phyloP scores from a whole-genome alignment of 2,888 invertebrate genomes.

The Gastrophysa polygoni region DNA sequence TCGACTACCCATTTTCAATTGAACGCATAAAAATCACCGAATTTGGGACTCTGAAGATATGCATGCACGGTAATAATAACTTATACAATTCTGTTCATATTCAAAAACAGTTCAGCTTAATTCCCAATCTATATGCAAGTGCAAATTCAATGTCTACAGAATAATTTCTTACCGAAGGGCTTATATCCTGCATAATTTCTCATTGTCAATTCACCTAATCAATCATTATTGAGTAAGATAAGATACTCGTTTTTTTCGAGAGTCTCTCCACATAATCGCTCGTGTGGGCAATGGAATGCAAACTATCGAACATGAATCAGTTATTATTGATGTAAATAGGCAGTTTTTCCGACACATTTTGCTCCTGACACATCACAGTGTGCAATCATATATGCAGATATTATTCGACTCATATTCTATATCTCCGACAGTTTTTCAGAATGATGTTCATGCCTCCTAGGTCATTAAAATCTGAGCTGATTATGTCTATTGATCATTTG shows the following conservation, averaged over 20 bases:
- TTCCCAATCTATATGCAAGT: not conserved
- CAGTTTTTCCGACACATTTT: not conserved
- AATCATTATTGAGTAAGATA: not conserved
- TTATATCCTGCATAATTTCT: not conserved
- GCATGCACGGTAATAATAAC: too few relatives aligned
- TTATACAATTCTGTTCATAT: too few relatives aligned
- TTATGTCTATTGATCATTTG: too few relatives aligned
- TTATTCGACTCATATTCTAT: not conserved
- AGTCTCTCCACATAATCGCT: not conserved
- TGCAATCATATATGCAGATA: not conserved
- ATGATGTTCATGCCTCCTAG: too few relatives aligned
- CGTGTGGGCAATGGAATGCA: not conserved
- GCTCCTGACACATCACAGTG: not conserved
- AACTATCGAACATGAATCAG: not conserved
- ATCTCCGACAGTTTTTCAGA: too few relatives aligned
- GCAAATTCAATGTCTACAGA: not conserved
- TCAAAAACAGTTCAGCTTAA: not conserved
- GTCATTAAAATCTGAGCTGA: too few relatives aligned
- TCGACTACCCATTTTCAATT: too few relatives aligned
- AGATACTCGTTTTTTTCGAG: not conserved
- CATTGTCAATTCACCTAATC: not conserved
- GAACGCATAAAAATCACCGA: too few relatives aligned
- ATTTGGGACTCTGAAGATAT: too few relatives aligned
- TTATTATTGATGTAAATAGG: constrained; percentile 1
- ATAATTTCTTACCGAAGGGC: not conserved